Conservation (phyloP, 1,140 invertebrate species). For the Cecropterus lyciades region DNA sequence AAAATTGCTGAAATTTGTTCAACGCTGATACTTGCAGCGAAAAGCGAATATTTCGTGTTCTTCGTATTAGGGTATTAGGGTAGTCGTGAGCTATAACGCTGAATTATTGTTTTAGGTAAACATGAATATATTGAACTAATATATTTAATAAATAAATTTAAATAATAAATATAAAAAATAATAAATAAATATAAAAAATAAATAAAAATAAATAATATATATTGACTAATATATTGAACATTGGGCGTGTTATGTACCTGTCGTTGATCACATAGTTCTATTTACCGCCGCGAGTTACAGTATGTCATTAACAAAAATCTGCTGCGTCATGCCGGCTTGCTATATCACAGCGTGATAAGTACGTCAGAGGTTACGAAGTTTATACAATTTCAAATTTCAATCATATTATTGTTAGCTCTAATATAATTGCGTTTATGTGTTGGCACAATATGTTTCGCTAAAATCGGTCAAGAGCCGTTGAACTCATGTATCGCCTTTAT, state of each 20-base stretch:
- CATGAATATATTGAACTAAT: no score
- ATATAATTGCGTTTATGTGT: not conserved
- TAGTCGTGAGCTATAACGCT: no score
- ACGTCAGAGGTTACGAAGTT: constrained; percentile 23
- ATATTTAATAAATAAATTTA: no score
- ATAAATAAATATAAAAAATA: no score
- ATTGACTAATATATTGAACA: not conserved
- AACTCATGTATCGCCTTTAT: not conserved
- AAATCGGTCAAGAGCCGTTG: constrained; percentile 8
- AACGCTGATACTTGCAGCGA: no score
- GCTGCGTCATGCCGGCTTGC: constrained; percentile 45
- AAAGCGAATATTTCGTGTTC: no score
- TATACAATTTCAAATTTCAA: constrained; percentile 16
- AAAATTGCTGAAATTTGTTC: no score
- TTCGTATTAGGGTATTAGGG: no score
- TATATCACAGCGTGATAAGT: constrained; percentile 31
- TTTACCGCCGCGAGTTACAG: constrained; percentile 2
- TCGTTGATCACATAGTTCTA: not conserved
- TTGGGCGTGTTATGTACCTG: not conserved
- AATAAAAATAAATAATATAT: not conserved
- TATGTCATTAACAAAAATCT: constrained; percentile 32
- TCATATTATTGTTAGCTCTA: constrained; percentile 7
- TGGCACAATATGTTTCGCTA: not conserved
- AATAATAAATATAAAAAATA: no score
- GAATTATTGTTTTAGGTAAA: no score